phyloP scores from a whole-genome alignment of 1,140 invertebrate species.

The Zophobas morio region DNA sequence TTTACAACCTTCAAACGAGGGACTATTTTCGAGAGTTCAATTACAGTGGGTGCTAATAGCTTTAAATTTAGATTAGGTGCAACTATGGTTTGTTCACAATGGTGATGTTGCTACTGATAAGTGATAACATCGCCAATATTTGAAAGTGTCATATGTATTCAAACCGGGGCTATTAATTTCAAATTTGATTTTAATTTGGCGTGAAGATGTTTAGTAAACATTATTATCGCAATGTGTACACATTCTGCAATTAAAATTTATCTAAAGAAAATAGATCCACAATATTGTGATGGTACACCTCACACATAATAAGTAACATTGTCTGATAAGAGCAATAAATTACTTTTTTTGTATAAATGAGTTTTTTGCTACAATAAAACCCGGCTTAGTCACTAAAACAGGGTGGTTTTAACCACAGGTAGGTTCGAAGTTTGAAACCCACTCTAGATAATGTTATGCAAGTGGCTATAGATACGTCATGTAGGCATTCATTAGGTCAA shows the following conservation, averaged over 20 bases:
- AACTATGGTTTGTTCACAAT: not conserved
- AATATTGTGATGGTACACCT: not conserved
- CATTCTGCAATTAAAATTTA: conserved; percentile 8
- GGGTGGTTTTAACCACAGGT: no score
- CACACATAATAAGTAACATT: not conserved
- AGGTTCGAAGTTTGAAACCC: no score
- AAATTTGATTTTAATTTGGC: no score
- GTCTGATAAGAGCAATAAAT: not conserved
- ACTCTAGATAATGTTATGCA: no score
- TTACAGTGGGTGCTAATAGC: conserved; percentile 6
- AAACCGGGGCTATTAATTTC: no score
- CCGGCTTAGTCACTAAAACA: no score
- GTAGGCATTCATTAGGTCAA: no score
- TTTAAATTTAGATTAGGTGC: conserved; percentile 19
- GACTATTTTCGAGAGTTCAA: conserved; percentile 2
- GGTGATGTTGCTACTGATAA: not conserved
- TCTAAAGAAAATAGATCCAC: conserved; percentile 25
- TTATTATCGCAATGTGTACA: not conserved
- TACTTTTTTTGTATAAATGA: not conserved
- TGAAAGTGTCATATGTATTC: no score
- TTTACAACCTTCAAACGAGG: conserved; percentile 2
- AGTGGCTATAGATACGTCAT: no score
- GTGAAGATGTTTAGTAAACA: conserved; percentile 1
- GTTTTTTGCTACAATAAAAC: no score
- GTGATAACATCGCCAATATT: no score